Evolutionary conservation across 2,888 invertebrate species (phyloP).

Genomic region (Ormyrus rosae): DNA sequence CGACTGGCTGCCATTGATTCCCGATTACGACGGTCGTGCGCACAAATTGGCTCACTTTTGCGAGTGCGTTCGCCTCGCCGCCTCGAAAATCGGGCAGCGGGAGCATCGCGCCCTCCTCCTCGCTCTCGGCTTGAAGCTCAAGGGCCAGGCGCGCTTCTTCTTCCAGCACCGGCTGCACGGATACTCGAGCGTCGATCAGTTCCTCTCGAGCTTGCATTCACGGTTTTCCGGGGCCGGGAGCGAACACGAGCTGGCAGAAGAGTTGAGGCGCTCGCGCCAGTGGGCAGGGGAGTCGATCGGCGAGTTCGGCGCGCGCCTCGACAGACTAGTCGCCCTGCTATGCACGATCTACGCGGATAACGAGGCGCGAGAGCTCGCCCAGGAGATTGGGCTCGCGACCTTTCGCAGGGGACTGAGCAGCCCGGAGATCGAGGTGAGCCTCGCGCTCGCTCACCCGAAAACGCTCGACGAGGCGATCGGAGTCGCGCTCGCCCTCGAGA

Average conservation of each 20-base stretch:
- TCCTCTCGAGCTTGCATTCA: conserved; percentile 17
- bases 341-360: conserved; percentile 20
- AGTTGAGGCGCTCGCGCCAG: conserved; percentile 7
- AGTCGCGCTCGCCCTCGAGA: conserved; percentile 27
- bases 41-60: conserved; percentile 31
- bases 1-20: conserved; percentile 45
- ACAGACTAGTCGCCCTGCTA: conserved; percentile 13
- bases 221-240: conserved; percentile 19
- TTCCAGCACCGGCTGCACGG: conserved; percentile 41
- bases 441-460: conserved; percentile 19
- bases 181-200: conserved; percentile 6
- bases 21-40: conserved; percentile 48
- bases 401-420: conserved; percentile 36
- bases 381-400: conserved; percentile 25
- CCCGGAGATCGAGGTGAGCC: conserved; percentile 33
- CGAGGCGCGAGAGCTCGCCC: neutral
- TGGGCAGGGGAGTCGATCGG: neutral
- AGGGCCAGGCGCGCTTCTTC: neutral
- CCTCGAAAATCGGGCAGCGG: neutral
- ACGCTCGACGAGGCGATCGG: conserved; percentile 35
- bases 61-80: conserved; percentile 33
- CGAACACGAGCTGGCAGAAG: conserved; percentile 15
- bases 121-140: conserved; percentile 38
- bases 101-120: conserved; percentile 28
- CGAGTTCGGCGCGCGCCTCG: conserved; percentile 22